phyloP scores from a whole-genome alignment of 2,113 vertebrate genomes.

The Mixornis gularis region DNA sequence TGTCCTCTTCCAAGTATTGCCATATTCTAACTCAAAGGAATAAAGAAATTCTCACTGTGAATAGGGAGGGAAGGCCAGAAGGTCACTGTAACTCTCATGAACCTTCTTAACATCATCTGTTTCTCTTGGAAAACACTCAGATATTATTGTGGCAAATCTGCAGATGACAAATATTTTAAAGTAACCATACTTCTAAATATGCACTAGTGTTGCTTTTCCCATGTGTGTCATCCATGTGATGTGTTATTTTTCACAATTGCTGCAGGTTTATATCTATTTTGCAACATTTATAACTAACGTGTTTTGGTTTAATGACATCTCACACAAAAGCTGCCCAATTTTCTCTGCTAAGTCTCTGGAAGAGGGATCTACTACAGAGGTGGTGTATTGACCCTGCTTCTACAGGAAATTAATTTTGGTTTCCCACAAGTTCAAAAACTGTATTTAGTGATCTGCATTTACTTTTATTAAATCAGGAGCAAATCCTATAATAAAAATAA shows the following conservation, averaged over 20 bases:
- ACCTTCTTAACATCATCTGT: fast-evolving
- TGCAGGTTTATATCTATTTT: not conserved
- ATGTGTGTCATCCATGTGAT: fast-evolving
- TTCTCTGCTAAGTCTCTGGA: not conserved
- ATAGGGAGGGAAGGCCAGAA: not conserved
- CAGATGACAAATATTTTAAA: not conserved
- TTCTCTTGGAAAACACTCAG: not conserved
- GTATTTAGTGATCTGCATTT: not conserved
- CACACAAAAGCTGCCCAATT: not conserved
- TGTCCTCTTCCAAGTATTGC: not conserved
- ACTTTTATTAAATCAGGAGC: not conserved
- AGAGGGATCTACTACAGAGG: not conserved
- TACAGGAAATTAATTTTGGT: not conserved
- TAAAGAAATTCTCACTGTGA: not conserved
- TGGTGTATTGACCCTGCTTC: not conserved
- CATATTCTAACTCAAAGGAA: not conserved
- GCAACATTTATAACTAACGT: fast-evolving
- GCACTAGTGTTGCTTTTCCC: not conserved
- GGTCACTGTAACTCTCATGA: fast-evolving
- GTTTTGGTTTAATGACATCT: not conserved
- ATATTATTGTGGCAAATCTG: not conserved
- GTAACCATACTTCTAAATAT: not conserved
- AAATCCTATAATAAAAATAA: not conserved
- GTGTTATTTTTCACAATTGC: not conserved
- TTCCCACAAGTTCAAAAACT: not conserved